Conservation (phyloP, 2,888 invertebrate genomes). For the Calephelis perditalis region DNA sequence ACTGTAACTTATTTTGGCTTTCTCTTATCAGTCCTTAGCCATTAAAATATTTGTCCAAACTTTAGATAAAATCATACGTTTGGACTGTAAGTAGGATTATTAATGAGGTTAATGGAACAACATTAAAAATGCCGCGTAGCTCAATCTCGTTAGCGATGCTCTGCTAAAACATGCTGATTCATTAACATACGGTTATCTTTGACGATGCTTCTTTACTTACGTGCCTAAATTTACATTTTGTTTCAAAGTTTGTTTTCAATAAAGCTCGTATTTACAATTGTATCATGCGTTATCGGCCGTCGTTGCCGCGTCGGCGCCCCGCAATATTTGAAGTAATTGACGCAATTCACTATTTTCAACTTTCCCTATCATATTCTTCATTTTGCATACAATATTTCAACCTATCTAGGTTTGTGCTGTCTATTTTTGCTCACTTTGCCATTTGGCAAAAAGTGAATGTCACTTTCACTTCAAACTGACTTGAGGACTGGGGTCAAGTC, state of each 20-base stretch:
- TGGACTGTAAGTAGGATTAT: slow-evolving; percentile 16
- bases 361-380: slow-evolving; percentile 9
- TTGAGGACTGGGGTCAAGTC: slow-evolving; percentile 10
- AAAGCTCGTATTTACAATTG: slow-evolving; percentile 24
- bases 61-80: slow-evolving; percentile 11
- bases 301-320: slow-evolving; percentile 33
- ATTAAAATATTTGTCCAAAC: slow-evolving; percentile 1
- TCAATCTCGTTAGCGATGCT: slow-evolving; percentile 58
- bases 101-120: slow-evolving; percentile 73
- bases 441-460: slow-evolving; percentile 52
- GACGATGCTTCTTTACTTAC: slow-evolving; percentile 34
- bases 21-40: slow-evolving; percentile 55
- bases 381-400: not conserved
- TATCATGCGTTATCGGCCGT: slow-evolving; percentile 24
- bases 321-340: slow-evolving; percentile 23
- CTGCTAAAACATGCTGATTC: slow-evolving; percentile 72
- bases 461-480: slow-evolving; percentile 51
- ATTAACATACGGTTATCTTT: slow-evolving; percentile 64
- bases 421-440: not conserved
- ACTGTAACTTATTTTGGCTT: slow-evolving; percentile 67
- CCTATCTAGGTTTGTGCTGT: too few relatives aligned
- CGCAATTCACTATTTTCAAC: slow-evolving; percentile 17
- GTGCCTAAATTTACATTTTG: slow-evolving; percentile 27
- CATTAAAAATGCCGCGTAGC: slow-evolving; percentile 72
- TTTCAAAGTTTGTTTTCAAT: slow-evolving; percentile 24